Percentiles rank a stretch among this genome's conserved stretches.
Evolutionary conservation across 1,140 invertebrate species (phyloP).

Genomic region (Aradophagus sp.): DNA sequence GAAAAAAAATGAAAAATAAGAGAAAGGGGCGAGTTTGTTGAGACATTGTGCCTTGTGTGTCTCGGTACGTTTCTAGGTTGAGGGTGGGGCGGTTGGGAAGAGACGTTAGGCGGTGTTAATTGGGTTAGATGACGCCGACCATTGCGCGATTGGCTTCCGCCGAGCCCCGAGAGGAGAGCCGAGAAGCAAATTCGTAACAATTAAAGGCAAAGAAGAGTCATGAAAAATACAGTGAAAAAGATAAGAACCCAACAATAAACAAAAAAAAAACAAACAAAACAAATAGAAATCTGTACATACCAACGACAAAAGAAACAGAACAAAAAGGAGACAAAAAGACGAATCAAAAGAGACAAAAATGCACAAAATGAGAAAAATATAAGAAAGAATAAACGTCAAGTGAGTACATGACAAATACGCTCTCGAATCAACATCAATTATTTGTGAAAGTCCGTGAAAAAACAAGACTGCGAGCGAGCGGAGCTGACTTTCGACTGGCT

Average conservation of each 20-base stretch:
- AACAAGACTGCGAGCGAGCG: conserved; percentile 57
- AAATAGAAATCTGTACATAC: too few species aligned
- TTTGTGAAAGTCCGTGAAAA: conserved; percentile 49
- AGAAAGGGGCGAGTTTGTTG: too few species aligned
- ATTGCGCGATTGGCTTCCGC: conserved; percentile 72
- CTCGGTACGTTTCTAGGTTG: conserved; percentile 42
- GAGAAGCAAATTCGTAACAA: conserved; percentile 69
- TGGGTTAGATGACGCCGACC: too few species aligned
- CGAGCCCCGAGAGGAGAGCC: conserved; percentile 75
- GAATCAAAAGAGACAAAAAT: too few species aligned
- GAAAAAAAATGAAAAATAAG: too few species aligned
- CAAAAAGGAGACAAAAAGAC: too few species aligned
- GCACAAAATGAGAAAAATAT: too few species aligned
- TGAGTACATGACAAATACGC: conserved; percentile 53
- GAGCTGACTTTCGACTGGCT: conserved; percentile 54
- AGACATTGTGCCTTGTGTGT: conserved; percentile 42
- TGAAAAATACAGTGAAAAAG: conserved; percentile 46
- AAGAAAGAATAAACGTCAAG: conserved; percentile 38
- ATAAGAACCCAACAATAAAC: conserved; percentile 44
- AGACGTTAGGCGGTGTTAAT: conserved; percentile 72
- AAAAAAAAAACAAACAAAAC: too few species aligned
- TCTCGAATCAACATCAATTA: conserved; percentile 48
- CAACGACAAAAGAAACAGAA: too few species aligned
- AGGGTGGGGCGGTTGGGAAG: conserved; percentile 48
- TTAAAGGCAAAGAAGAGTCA: conserved; percentile 53